Conservation (phyloP, 2,797 vertebrate genomes). For the Micropoecilia bifurca region DNA sequence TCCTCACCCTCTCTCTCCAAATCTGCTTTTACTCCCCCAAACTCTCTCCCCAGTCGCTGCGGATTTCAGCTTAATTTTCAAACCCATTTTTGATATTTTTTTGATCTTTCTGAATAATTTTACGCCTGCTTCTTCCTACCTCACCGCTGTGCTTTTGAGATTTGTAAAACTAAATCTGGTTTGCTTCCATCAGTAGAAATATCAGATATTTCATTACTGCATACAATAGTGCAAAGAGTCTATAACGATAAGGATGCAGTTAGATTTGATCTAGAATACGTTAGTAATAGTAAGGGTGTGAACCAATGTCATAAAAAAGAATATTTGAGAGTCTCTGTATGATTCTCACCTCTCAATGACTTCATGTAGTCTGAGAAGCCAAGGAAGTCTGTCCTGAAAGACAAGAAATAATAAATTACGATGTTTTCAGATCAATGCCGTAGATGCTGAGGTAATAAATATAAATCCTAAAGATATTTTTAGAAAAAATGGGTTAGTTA, state of each 20-base stretch:
- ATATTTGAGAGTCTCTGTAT: neutral
- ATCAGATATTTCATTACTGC: neutral
- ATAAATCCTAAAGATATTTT: neutral
- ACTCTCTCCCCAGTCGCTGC: conserved; percentile 28
- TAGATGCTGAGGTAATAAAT: neutral
- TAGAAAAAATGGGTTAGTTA: neutral
- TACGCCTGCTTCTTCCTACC: conserved; percentile 21
- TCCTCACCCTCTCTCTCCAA: conserved; percentile 23
- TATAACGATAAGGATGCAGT: neutral
- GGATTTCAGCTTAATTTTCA: conserved; percentile 66
- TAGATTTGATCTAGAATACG: neutral
- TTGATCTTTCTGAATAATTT: conserved; percentile 52
- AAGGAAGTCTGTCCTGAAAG: conserved; percentile 88
- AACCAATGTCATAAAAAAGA: neutral
- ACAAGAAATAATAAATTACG: conserved; percentile 19
- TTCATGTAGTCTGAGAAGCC: conserved; percentile 87
- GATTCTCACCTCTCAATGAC: conserved; percentile 84
- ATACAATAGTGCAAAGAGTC: neutral
- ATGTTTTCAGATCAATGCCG: neutral
- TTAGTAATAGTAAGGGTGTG: neutral
- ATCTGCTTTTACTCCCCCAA: conserved; percentile 43
- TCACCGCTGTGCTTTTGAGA: conserved; percentile 25
- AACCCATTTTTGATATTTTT: conserved; percentile 52
- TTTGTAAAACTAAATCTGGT: conserved; percentile 19
- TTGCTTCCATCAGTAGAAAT: conserved; percentile 24